Base-by-base conservation (phyloP, 2,797 vertebrate genomes). In the Myotis planiceps region DNA sequence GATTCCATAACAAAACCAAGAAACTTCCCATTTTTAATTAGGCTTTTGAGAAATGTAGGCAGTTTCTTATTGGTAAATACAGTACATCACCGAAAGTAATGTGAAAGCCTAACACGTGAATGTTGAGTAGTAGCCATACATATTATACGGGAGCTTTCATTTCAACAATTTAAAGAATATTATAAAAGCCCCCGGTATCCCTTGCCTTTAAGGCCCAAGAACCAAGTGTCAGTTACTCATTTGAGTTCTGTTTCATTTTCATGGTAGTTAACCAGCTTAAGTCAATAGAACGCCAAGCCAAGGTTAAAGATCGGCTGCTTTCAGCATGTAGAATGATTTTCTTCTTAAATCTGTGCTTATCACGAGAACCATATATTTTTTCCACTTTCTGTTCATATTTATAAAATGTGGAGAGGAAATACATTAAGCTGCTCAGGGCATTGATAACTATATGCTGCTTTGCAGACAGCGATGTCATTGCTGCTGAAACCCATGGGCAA, bases 1-100 rank as follows among this genome's bases (percentile, higher is more conserved):
- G 49, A 63, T 72, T 80, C n/a, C 15, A 16, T 80, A 75, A 90
- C 53, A 69, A 93, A 93, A 80, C 27, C 79, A 80, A 92, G 69
- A 66, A 78, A 45, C 9, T 65, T 88, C 29, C 15, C 49, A 39
- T 25, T 63, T 74, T 96, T 75, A 53, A 23, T 79, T 55, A 63
- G 32, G 63, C 47, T 76, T 82, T 79, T 85, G 19, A 85, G 68
- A 95, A 96, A 82, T 45, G 19, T 32, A 76, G 19, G 21, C n/a
- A 14, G 2, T 27, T 92, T 88, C 69, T 29, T 66, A 45, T 45
- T 68, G 85, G 39, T 69, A 2, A 71, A 39, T 49, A 60, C 18
- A 51, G 65, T 45, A 14, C 4, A 25, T 92, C 58, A 79, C 23
- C 71, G 80, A 90, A 19, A 37, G 76, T 83, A 32, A 88, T 45